Percentiles rank a stretch among this genome's conserved stretches.
Evolutionary conservation across 2,888 invertebrate species (phyloP).

Genomic region (Aporophyla lueneburgensis): DNA sequence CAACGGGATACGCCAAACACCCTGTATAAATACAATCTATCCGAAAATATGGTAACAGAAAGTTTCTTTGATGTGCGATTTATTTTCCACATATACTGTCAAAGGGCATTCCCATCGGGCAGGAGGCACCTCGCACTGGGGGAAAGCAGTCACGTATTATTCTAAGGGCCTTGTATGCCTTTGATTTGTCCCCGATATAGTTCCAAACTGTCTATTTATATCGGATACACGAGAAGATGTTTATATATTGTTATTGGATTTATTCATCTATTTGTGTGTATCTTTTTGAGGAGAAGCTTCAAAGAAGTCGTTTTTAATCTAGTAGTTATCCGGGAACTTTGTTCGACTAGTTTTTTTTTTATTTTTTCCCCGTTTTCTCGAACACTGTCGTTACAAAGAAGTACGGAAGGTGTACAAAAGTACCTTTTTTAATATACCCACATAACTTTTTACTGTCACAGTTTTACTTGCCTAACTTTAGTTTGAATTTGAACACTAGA

Average conservation of each 20-base stretch:
- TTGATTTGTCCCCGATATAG: slow-evolving; percentile 22
- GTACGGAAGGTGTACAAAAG: not conserved
- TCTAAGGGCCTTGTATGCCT: not conserved
- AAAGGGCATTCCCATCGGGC: slow-evolving; percentile 40
- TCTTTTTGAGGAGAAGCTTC: not conserved
- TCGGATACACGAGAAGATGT: not conserved
- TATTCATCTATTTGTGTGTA: not conserved
- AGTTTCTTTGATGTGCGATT: slow-evolving; percentile 40
- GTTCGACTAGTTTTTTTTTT: not conserved
- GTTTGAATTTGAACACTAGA: too few species aligned
- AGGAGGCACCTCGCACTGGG: not conserved
- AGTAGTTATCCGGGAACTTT: not conserved
- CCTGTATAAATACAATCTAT: not conserved
- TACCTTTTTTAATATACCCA: too few species aligned
- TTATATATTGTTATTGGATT: slow-evolving; percentile 6
- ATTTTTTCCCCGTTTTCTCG: not conserved
- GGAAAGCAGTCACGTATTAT: slow-evolving; percentile 15
- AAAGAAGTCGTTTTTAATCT: not conserved
- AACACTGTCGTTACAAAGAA: too few species aligned
- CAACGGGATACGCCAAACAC: too few species aligned
- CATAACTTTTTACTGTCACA: too few species aligned
- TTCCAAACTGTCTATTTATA: slow-evolving; percentile 8
- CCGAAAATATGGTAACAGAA: not conserved
- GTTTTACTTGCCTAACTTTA: too few species aligned
- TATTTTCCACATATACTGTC: slow-evolving; percentile 31